Evolutionary conservation across 2,797 vertebrate genomes (phyloP).

Genomic region (Chelonia mydas): DNA sequence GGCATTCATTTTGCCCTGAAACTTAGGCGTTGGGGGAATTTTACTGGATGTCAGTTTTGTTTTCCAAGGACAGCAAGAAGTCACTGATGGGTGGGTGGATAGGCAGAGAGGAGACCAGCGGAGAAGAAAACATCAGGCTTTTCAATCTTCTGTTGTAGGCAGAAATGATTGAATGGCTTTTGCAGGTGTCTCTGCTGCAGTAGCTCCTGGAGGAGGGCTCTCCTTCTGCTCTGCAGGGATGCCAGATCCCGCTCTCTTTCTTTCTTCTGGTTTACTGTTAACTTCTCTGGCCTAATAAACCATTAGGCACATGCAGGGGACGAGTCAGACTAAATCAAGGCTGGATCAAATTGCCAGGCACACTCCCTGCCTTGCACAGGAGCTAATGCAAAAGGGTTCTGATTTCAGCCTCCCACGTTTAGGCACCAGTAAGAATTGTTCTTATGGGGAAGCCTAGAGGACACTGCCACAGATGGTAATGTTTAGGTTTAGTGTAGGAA

Average conservation of each 20-base stretch:
- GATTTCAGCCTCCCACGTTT: background rate
- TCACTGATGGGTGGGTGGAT: rapidly evolving
- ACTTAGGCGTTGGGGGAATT: background rate
- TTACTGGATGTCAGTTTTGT: background rate
- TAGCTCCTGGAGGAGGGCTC: background rate
- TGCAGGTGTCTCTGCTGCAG: background rate
- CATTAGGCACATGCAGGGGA: background rate
- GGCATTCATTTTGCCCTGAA: background rate
- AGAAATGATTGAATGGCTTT: background rate
- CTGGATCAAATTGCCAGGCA: background rate
- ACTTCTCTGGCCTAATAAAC: background rate
- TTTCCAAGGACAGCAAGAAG: background rate
- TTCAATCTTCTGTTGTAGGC: background rate
- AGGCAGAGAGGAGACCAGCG: background rate
- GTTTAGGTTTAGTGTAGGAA: background rate
- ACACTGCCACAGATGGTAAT: background rate
- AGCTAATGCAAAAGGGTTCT: background rate
- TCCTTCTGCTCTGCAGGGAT: background rate
- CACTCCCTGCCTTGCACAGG: background rate
- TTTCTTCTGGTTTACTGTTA: background rate
- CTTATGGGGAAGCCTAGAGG: background rate
- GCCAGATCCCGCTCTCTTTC: background rate
- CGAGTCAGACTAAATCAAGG: background rate
- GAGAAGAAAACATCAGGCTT: background rate
- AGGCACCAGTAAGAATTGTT: background rate